Percentiles rank a stretch among this genome's conserved stretches.
Evolutionary conservation across 1,140 invertebrate species (phyloP).

Genomic region (Saccostrea cuccullata): DNA sequence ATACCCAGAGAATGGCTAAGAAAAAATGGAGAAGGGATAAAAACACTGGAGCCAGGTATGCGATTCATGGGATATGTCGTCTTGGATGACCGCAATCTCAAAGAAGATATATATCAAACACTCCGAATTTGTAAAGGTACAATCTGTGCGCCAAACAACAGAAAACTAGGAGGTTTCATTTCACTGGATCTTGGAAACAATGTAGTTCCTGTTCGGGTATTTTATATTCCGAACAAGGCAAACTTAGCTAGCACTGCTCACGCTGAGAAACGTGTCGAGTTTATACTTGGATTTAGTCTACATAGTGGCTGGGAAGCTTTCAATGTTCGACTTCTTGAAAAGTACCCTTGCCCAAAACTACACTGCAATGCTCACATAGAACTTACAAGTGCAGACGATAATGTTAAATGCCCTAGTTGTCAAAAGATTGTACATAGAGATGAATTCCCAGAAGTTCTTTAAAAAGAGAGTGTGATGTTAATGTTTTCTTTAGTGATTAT

Average conservation of each 20-base stretch:
- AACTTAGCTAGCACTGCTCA: constrained; percentile 46
- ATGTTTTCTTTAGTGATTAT: too few relatives aligned
- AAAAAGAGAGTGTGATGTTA: background rate
- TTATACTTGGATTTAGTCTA: constrained; percentile 59
- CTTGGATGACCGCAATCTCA: constrained; percentile 33
- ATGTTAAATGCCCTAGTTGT: constrained; percentile 6
- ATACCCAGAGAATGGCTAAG: constrained; percentile 60
- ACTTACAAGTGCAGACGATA: background rate
- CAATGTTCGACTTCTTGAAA: constrained; percentile 53
- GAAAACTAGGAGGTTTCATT: constrained; percentile 55
- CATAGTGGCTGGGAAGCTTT: constrained; percentile 62
- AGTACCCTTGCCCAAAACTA: background rate
- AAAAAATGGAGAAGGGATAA: constrained; percentile 50
- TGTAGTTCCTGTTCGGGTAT: constrained; percentile 52
- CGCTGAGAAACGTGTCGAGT: constrained; percentile 56
- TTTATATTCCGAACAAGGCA: constrained; percentile 53
- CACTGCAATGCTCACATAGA: background rate
- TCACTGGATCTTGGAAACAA: constrained; percentile 56
- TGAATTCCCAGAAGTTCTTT: background rate
- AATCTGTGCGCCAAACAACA: constrained; percentile 56
- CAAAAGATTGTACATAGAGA: background rate
- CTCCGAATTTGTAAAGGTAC: constrained; percentile 56
- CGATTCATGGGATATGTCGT: constrained; percentile 43
- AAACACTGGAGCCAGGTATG: constrained; percentile 45
- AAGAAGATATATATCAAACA: background rate